Conservation (phyloP, 2,888 invertebrate species). For the Nineta flava region DNA sequence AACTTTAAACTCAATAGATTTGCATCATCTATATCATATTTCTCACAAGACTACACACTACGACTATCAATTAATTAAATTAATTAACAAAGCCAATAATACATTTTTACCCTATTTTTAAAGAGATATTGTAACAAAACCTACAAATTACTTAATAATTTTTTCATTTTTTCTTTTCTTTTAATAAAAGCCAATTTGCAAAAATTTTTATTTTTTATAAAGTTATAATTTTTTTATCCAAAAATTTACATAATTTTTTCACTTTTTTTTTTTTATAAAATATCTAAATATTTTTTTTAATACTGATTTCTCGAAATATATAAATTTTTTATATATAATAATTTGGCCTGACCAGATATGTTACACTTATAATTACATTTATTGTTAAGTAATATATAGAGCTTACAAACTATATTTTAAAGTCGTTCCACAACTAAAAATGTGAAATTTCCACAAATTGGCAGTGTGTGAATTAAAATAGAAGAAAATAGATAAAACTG, state of each 20-base stretch:
- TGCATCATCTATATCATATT: slow-evolving; percentile 6
- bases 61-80: slow-evolving; percentile 6
- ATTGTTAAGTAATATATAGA: slow-evolving; percentile 1
- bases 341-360: slow-evolving; percentile 10
- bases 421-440: not conserved
- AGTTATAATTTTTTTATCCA: slow-evolving; percentile 7
- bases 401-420: slow-evolving; percentile 3
- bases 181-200: slow-evolving; percentile 7
- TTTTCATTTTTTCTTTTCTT: not conserved
- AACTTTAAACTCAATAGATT: not conserved
- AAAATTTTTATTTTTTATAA: slow-evolving; percentile 6
- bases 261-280: slow-evolving; percentile 6
- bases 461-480: not conserved
- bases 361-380: slow-evolving; percentile 7
- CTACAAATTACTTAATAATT: slow-evolving; percentile 7
- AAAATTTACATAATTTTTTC: slow-evolving; percentile 6
- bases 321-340: slow-evolving; percentile 7
- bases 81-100: slow-evolving; percentile 8
- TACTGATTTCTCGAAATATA: slow-evolving; percentile 8
- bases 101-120: not conserved
- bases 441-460: not conserved
- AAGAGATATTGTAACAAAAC: slow-evolving; percentile 6
- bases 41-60: slow-evolving; percentile 8
- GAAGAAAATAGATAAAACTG: too few species aligned
- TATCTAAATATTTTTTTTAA: slow-evolving; percentile 6